A percentile compares a stretch with the other conserved stretches of the same genome.
Conservation (phyloP, 2,888 invertebrate species). For the Palloptera scutellata region DNA sequence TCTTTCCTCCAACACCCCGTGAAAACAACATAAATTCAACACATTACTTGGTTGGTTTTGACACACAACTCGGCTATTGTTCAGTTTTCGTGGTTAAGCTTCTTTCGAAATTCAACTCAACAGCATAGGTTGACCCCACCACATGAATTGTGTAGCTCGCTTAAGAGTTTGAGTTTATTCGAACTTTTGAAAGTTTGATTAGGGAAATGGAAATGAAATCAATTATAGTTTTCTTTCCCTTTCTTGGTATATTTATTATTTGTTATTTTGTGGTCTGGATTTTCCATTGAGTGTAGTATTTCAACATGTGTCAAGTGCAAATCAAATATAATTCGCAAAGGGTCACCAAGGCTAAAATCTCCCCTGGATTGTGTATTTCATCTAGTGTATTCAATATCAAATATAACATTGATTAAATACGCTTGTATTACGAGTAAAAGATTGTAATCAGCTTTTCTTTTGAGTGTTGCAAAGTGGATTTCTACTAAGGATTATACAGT, state of each 20-base stretch:
- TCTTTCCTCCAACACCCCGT: no score
- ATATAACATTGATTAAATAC: no score
- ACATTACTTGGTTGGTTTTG: background rate
- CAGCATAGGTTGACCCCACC: background rate
- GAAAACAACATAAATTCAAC: no score
- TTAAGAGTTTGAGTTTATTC: conserved; percentile 21
- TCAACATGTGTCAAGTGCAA: conserved; percentile 32
- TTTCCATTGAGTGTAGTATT: background rate
- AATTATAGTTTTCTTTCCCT: conserved; percentile 23
- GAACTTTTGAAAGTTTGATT: conserved; percentile 24
- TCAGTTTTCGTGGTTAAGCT: background rate
- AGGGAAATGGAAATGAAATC: conserved; percentile 24
- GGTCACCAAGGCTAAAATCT: conserved; percentile 10
- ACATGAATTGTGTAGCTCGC: conserved; percentile 1
- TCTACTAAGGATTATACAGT: no score
- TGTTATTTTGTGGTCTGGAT: background rate
- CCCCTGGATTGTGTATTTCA: no score
- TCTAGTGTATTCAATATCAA: no score
- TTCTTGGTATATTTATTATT: background rate
- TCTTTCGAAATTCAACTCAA: background rate
- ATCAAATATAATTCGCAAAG: conserved; percentile 23
- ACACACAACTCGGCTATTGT: background rate
- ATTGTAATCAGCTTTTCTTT: no score
- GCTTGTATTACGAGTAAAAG: no score
- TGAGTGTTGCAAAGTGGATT: no score